A percentile compares a stretch with the other conserved stretches of the same genome.
Conservation (phyloP, 2,797 vertebrate genomes). For the Clamator glandarius region DNA sequence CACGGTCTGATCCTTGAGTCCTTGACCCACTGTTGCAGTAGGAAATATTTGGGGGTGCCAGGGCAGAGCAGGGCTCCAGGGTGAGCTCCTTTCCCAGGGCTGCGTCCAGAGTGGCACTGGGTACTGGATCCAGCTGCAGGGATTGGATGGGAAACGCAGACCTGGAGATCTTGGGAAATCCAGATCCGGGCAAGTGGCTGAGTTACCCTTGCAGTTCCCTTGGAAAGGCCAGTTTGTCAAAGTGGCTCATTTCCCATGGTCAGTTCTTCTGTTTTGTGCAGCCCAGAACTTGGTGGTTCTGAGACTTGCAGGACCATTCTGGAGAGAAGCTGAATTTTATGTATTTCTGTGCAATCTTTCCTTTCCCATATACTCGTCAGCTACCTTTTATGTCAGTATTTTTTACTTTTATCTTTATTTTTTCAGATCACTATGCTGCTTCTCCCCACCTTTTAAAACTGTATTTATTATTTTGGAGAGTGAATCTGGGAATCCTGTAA, state of each 20-base stretch:
- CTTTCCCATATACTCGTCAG: neutral
- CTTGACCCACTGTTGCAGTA: too few species aligned
- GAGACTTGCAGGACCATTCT: neutral
- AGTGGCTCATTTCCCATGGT: fast-evolving
- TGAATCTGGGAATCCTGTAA: neutral
- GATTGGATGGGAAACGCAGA: too few species aligned
- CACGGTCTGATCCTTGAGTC: too few species aligned
- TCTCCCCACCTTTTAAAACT: neutral
- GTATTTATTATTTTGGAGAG: neutral
- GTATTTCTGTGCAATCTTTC: neutral
- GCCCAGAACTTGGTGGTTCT: neutral
- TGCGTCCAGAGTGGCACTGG: too few species aligned
- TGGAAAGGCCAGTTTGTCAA: neutral
- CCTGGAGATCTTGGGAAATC: too few species aligned
- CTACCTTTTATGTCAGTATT: neutral
- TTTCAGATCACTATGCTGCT: neutral
- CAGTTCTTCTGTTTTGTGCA: neutral
- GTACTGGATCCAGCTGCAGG: too few species aligned
- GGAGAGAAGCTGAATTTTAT: neutral
- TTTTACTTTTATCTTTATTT: neutral
- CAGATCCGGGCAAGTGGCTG: too few species aligned
- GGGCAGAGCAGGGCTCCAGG: too few species aligned
- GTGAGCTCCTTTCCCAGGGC: too few species aligned
- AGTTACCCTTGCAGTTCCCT: neutral
- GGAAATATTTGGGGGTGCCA: too few species aligned